Conservation (phyloP, 1,140 invertebrate genomes). For the Popillia japonica region DNA sequence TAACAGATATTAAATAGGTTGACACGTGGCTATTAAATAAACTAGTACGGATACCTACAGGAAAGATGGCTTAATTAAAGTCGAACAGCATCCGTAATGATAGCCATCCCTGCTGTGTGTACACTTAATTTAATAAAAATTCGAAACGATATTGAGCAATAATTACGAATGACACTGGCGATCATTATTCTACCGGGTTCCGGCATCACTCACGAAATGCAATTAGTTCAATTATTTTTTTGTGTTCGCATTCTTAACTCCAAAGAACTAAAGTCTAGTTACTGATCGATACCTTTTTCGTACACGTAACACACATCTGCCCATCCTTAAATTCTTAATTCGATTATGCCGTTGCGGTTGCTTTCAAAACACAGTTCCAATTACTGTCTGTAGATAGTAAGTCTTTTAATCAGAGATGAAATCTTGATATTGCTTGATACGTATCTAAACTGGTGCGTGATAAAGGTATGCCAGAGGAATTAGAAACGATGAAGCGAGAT, state of each 20-base stretch:
- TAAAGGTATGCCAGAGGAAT: not conserved
- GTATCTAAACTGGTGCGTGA: not conserved
- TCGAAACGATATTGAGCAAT: not conserved
- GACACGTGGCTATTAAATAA: not conserved
- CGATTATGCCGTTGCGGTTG: not conserved
- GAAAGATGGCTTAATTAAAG: not conserved
- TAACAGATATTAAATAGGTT: not conserved
- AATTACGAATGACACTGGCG: not conserved
- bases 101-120: slow-evolving; percentile 1
- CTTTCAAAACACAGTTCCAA: slow-evolving; percentile 33
- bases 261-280: not conserved
- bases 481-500: not conserved
- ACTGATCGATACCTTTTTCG: slow-evolving; percentile 25
- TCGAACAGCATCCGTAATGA: not conserved
- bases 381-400: slow-evolving; percentile 1
- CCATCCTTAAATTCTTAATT: slow-evolving; percentile 23
- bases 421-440: not conserved
- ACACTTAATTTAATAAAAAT: slow-evolving; percentile 32
- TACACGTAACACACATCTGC: slow-evolving; percentile 21
- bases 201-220: not conserved
- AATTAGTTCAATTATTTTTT: slow-evolving; percentile 29
- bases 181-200: not conserved
- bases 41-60: not conserved
- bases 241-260: not conserved
- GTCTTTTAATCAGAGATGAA: not conserved